Evolutionary conservation across 2,797 vertebrate species (phyloP).

Genomic region (Amphiprion clarkii): DNA sequence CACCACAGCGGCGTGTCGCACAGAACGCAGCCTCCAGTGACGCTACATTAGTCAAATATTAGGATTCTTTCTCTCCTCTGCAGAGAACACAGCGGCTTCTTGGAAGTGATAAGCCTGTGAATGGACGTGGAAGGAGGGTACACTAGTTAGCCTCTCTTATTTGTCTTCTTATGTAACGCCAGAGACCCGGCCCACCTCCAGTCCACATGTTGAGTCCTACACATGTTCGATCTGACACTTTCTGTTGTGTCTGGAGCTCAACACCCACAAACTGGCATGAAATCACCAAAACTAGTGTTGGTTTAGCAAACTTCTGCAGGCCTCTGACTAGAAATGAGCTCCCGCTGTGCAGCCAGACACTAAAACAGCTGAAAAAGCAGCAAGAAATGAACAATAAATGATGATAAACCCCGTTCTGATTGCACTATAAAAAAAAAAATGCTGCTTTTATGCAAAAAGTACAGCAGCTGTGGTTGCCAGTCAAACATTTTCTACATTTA

Average conservation of each 20-base stretch:
- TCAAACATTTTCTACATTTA: no score
- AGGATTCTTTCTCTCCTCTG: constrained; percentile 21
- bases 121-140: constrained; percentile 47
- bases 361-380: no score
- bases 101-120: constrained; percentile 40
- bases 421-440: no score
- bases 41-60: constrained; percentile 52
- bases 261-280: constrained; percentile 15
- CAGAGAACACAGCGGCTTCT: constrained; percentile 42
- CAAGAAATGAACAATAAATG: neutral
- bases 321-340: neutral
- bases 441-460: no score
- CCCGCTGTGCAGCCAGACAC: neutral
- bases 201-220: constrained; percentile 59
- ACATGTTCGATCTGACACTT: constrained; percentile 31
- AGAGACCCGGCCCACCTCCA: constrained; percentile 64
- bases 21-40: constrained; percentile 13
- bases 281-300: constrained; percentile 1
- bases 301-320: constrained; percentile 10
- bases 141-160: constrained; percentile 53
- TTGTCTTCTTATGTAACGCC: constrained; percentile 65
- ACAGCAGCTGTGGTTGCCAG: no score
- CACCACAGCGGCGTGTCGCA: constrained; percentile 58
- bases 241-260: neutral
- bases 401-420: neutral